phyloP scores from a whole-genome alignment of 2,888 invertebrate genomes.

The Laothoe populi region DNA sequence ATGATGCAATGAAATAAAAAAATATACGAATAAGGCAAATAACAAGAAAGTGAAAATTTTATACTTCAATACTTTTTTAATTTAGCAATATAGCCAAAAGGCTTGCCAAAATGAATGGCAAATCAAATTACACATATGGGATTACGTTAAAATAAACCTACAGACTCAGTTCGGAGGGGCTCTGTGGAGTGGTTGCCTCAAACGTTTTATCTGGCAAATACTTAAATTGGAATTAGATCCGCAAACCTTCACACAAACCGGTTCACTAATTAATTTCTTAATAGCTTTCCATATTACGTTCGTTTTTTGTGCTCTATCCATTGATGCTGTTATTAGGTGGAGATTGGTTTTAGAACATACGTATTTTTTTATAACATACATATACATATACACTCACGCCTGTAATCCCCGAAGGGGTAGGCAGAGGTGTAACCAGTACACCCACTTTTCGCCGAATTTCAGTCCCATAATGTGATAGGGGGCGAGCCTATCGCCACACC shows the following conservation, averaged over 20 bases:
- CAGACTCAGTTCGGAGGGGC: constrained; percentile 47
- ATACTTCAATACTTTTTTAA: constrained; percentile 10
- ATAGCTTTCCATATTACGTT: constrained; percentile 53
- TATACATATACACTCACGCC: too few relatives aligned
- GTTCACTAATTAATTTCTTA: constrained; percentile 68
- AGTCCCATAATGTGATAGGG: too few relatives aligned
- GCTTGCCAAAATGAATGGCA: constrained; percentile 13
- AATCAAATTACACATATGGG: constrained; percentile 43
- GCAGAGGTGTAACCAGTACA: too few relatives aligned
- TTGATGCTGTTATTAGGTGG: constrained; percentile 37
- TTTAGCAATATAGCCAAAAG: constrained; percentile 11
- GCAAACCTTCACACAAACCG: constrained; percentile 55
- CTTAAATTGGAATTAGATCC: constrained; percentile 65
- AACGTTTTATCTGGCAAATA: constrained; percentile 55
- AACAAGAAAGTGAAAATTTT: neutral
- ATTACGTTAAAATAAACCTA: constrained; percentile 51
- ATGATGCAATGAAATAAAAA: neutral
- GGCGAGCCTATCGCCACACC: too few relatives aligned
- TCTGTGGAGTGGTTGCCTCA: constrained; percentile 33
- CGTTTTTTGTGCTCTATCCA: constrained; percentile 44
- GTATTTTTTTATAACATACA: neutral
- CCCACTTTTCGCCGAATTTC: too few relatives aligned
- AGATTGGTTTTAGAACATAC: constrained; percentile 11
- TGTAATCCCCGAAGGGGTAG: too few relatives aligned
- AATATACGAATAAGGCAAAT: neutral